Evolutionary conservation across 2,888 invertebrate species (phyloP).

Genomic region (Drosophila anomalata): DNA sequence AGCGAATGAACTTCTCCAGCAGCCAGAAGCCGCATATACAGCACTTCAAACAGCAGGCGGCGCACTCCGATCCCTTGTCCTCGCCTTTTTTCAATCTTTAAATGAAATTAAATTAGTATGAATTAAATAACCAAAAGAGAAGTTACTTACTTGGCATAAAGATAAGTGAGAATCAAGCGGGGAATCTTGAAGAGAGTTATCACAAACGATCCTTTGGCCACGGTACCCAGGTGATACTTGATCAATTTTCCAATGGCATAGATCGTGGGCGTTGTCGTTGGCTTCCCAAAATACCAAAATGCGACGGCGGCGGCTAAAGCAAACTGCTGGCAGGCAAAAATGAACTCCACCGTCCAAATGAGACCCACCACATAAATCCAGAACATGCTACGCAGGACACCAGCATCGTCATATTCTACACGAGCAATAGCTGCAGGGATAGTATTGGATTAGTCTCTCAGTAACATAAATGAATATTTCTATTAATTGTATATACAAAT

Average conservation of each 20-base stretch:
- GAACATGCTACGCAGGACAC: slow-evolving; percentile 96
- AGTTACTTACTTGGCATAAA: slow-evolving; percentile 92
- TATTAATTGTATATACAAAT: slow-evolving; percentile 27
- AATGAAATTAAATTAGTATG: slow-evolving; percentile 49
- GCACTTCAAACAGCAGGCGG: slow-evolving; percentile 90
- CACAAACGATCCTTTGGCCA: slow-evolving; percentile 96
- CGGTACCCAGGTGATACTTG: slow-evolving; percentile 96
- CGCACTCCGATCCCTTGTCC: slow-evolving; percentile 90
- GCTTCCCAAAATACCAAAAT: slow-evolving; percentile 95
- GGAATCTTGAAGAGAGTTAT: slow-evolving; percentile 97
- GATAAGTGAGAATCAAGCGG: slow-evolving; percentile 92
- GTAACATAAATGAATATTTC: not conserved
- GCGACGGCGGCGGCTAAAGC: slow-evolving; percentile 96
- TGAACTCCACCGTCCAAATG: slow-evolving; percentile 97
- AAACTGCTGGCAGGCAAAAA: slow-evolving; percentile 97
- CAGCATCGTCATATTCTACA: slow-evolving; percentile 90
- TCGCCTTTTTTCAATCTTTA: slow-evolving; percentile 88
- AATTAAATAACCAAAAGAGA: not conserved
- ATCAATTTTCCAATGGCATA: slow-evolving; percentile 88
- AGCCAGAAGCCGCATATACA: slow-evolving; percentile 96
- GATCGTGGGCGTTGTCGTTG: slow-evolving; percentile 87
- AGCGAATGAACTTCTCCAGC: slow-evolving; percentile 95
- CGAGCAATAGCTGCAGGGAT: slow-evolving; percentile 85
- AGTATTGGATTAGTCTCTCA: not conserved
- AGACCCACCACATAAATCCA: slow-evolving; percentile 96